Percentiles rank a stretch among this genome's conserved stretches.
phyloP scores from a whole-genome alignment of 2,888 invertebrate genomes.

The Perizoma flavofasciatum region DNA sequence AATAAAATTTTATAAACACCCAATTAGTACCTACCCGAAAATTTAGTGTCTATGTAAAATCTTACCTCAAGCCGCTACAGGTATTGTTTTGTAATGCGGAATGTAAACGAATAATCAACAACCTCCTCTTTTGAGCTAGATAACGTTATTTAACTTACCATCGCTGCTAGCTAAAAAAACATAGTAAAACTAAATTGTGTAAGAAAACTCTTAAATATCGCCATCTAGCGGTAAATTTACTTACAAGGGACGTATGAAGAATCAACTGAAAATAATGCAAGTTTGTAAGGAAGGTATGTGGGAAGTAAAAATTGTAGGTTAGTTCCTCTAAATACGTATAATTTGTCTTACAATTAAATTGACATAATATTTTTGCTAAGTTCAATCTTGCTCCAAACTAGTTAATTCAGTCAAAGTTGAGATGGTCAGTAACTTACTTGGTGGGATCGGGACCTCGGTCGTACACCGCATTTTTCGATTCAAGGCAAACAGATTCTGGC shows the following conservation, averaged over 20 bases:
- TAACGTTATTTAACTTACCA: conserved; percentile 13
- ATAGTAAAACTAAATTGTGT: too few relatives aligned
- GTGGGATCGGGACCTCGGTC: conserved; percentile 2
- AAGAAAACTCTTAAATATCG: background rate
- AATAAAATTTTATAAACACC: too few relatives aligned
- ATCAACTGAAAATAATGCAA: conserved; percentile 18
- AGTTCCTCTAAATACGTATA: too few relatives aligned
- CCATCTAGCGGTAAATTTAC: conserved; percentile 7
- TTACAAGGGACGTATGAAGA: conserved; percentile 33
- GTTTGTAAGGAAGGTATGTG: background rate
- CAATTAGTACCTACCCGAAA: too few relatives aligned
- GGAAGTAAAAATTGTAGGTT: background rate
- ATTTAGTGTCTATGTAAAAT: too few relatives aligned
- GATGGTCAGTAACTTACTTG: conserved; percentile 2
- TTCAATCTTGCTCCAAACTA: background rate
- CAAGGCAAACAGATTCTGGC: background rate
- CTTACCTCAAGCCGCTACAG: too few relatives aligned
- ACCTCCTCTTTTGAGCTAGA: too few relatives aligned
- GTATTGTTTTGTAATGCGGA: too few relatives aligned
- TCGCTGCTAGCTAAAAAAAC: conserved; percentile 11
- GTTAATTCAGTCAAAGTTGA: background rate
- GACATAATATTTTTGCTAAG: too few relatives aligned
- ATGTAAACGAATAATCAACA: too few relatives aligned
- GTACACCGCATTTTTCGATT: conserved; percentile 15
- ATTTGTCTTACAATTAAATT: too few relatives aligned